phyloP scores from a whole-genome alignment of 1,140 invertebrate species.

The Bombus consobrinus region DNA sequence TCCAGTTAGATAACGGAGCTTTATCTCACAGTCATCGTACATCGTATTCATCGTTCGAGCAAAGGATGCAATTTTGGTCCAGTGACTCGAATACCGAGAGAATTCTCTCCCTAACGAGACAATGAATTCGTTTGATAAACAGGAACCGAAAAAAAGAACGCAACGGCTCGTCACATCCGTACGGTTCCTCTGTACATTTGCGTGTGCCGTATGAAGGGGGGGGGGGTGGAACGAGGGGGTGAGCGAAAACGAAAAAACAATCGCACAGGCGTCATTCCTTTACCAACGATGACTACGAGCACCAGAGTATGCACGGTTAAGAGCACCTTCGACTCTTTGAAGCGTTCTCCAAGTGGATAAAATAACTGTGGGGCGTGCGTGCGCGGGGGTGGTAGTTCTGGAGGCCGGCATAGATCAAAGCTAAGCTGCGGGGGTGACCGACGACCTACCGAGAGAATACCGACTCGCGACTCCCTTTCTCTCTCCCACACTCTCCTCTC shows the following conservation, averaged over 20 bases:
- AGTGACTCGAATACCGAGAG: constrained; percentile 42
- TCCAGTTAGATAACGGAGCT: neutral
- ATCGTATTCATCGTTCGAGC: neutral
- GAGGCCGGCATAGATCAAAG: constrained; percentile 78
- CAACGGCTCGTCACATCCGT: constrained; percentile 11
- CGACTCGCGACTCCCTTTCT: constrained; percentile 46
- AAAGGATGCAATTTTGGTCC: constrained; percentile 25
- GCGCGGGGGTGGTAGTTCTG: constrained; percentile 60
- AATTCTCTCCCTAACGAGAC: constrained; percentile 30
- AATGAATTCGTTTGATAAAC: constrained; percentile 56
- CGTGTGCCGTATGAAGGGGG: neutral
- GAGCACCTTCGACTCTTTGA: constrained; percentile 59
- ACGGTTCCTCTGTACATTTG: neutral
- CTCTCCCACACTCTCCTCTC: neutral
- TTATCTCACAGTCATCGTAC: neutral
- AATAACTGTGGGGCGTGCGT: constrained; percentile 62
- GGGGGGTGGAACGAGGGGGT: neutral
- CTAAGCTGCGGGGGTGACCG: constrained; percentile 67
- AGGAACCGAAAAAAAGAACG: constrained; percentile 51
- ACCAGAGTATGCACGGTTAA: constrained; percentile 41
- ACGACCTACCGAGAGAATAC: constrained; percentile 63
- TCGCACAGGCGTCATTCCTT: constrained; percentile 71
- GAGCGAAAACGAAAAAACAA: constrained; percentile 63
- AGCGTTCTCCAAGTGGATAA: constrained; percentile 72
- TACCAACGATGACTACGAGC: constrained; percentile 60